Evolutionary conservation across 2,113 vertebrate species (phyloP).

Genomic region (Hepsetus odoe): DNA sequence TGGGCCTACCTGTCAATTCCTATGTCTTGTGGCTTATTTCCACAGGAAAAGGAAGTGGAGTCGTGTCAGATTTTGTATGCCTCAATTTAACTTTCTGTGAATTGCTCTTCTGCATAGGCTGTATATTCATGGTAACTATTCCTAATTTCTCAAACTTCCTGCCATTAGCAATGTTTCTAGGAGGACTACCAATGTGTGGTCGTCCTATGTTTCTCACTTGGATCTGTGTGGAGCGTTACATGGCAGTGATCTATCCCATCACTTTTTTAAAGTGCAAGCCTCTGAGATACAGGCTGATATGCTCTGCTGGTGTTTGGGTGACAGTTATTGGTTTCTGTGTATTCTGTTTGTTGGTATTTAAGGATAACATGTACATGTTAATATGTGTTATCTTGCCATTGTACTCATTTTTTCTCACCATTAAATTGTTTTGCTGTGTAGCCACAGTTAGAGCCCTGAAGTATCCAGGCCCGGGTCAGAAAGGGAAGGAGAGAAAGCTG

Average conservation of each 20-base stretch:
- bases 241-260: slow-evolving; percentile 32
- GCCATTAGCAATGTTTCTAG: neutral
- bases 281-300: slow-evolving; percentile 30
- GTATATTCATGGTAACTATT: neutral
- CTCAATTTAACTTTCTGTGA: slow-evolving; percentile 36
- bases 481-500: neutral
- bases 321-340: neutral
- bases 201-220: slow-evolving; percentile 32
- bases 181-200: neutral
- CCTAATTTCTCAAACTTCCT: neutral
- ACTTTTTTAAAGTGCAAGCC: slow-evolving; percentile 44
- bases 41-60: slow-evolving; percentile 15
- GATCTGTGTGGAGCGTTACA: slow-evolving; percentile 27
- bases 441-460: no score
- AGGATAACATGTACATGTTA: neutral
- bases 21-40: slow-evolving; percentile 48
- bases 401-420: neutral
- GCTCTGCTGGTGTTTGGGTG: slow-evolving; percentile 27
- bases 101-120: slow-evolving; percentile 3
- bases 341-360: neutral
- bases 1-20: slow-evolving; percentile 21
- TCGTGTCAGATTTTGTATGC: slow-evolving; percentile 26
- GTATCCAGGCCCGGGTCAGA: neutral
- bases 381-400: neutral
- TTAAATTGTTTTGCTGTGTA: neutral